Evolutionary conservation across 2,888 invertebrate species (phyloP), one percentile per base, ranked within the genome.

Genomic region (Drosophila helvetica): DNA sequence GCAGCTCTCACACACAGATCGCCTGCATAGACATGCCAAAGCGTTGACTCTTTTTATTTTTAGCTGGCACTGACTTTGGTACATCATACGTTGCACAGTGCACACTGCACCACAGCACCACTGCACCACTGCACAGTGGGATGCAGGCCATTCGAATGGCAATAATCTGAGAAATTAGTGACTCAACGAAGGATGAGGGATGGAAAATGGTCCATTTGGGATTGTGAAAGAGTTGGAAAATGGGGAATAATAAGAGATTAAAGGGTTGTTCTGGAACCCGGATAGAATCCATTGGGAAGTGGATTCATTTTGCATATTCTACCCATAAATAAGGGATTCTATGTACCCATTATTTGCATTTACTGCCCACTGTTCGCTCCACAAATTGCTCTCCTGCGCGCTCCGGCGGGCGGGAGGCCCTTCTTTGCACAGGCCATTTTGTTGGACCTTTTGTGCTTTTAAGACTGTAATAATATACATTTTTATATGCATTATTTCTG

Each of bases 401-500:
- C 46, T 59, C 80, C 59, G 60, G 58, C 67, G 12, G 12, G 10
- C 1, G 27, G 27, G 3, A 33, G 30, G 10, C 65, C 77, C 19
- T 22, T 64, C 22, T 30, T 15, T 33, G 33, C 72, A 63, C 63
- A 74, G 71, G 86, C 74, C 78, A 74, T 80, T 82, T 86, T 76
- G 69, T 69, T 86, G 63, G 51, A 48, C 67, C 52, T 67, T 62
- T 58, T 58, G 25, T 25, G 25, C 25, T 7, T 25, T 25, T 8
- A 78, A 74, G 72, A 76, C 85, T 74, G 73, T 86, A 86, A 89
- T 86, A 82, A 81, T 82, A 89, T 81, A 87, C 77, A 86, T 86
- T 88, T 88, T 85, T 80, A 75, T 83, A 84, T 86, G 90, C 89
- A 88, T 88, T 90, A 88, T 86, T 88, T 84, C 89, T 88, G 90